Evolutionary conservation across 1,140 invertebrate species (phyloP).

Genomic region (Asbolus verrucosus): DNA sequence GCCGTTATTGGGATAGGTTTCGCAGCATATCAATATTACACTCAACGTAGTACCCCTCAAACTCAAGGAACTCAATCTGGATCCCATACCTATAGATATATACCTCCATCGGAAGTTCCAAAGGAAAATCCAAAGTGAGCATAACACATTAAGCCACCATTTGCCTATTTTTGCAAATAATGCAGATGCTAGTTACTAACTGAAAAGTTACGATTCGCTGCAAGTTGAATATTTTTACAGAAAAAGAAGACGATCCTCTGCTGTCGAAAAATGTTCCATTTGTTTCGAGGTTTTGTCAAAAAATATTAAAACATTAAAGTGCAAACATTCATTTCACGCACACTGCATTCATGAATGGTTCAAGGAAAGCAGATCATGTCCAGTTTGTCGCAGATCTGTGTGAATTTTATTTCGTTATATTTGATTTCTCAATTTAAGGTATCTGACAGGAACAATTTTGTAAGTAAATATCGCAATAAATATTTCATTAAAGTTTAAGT

Average conservation of each 20-base stretch:
- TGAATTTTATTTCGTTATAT: background rate
- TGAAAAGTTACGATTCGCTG: no score
- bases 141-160: no score
- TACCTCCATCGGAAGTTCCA: background rate
- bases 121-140: background rate
- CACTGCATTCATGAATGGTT: constrained; percentile 25
- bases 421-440: no score
- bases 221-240: no score
- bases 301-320: background rate
- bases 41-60: background rate
- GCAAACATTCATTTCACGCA: constrained; percentile 19
- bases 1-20: background rate
- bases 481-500: no score
- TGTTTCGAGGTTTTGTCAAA: background rate
- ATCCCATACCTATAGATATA: background rate
- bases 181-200: no score
- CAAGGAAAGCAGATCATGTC: constrained; percentile 15
- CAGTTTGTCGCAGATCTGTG: constrained; percentile 24
- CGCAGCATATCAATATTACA: background rate
- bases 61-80: background rate
- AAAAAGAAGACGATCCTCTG: background rate
- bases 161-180: no score
- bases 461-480: no score
- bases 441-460: no score
- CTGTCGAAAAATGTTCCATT: background rate